A percentile compares a stretch with the other conserved stretches of the same genome.
These are phyloP conservation scores for Phenacoccus solenopsis DNA, from an alignment of 1,140 invertebrate species.

Conservation along the genomic window DNA sequence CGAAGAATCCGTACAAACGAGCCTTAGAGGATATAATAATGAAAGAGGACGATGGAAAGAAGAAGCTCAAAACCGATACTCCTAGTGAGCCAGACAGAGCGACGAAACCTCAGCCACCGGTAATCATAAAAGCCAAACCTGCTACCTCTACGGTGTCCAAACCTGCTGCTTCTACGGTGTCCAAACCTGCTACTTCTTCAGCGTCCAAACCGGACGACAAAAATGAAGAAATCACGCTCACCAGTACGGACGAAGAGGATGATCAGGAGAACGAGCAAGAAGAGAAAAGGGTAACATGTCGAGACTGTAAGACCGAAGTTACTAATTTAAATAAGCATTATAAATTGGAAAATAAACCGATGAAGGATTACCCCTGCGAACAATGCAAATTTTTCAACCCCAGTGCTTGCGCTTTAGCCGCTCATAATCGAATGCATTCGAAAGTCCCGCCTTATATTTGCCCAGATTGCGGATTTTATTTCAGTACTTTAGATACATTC, in stretches of 20 bases:
- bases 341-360: not conserved
- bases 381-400: constrained; percentile 9
- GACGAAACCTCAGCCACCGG: not conserved
- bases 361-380: not conserved
- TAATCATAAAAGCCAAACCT: not conserved
- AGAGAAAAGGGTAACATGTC: not conserved
- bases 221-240: not conserved
- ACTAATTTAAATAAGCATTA: not conserved
- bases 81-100: not conserved
- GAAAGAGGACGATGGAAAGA: not conserved
- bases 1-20: not conserved
- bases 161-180: not conserved
- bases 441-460: constrained; percentile 19
- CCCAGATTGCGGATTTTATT: constrained; percentile 23
- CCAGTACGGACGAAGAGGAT: not conserved
- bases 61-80: not conserved
- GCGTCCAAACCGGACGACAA: not conserved
- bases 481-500: constrained; percentile 10
- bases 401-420: constrained; percentile 19
- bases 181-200: not conserved
- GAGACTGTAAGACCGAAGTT: not conserved
- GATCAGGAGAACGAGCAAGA: not conserved
- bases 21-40: not conserved
- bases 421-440: constrained; percentile 22
- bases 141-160: not conserved